phyloP scores from a whole-genome alignment of 2,797 vertebrate species.

The Trematomus bernacchii region DNA sequence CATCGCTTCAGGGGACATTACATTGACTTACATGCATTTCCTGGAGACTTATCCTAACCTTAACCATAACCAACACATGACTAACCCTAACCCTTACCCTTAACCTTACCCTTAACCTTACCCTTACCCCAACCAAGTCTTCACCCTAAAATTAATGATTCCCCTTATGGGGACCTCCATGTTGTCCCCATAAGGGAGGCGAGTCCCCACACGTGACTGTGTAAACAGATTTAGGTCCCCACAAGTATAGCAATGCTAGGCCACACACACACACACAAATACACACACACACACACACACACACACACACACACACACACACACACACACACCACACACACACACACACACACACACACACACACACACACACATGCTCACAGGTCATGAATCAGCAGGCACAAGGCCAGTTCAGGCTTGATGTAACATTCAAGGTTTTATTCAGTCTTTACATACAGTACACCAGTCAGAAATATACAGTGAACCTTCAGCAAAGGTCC shows the following conservation, averaged over 20 bases:
- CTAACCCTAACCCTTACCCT: no score
- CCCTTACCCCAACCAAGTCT: no score
- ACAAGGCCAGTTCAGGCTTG: conserved; percentile 57
- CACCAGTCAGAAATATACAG: conserved; percentile 87
- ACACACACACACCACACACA: conserved; percentile 8
- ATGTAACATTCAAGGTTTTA: conserved; percentile 88
- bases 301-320: conserved; percentile 6
- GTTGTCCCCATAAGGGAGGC: no score
- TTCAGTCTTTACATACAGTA: conserved; percentile 87
- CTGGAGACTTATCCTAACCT: no score
- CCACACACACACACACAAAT: conserved; percentile 11
- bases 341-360: not conserved
- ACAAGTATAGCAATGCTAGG: not conserved
- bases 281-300: not conserved
- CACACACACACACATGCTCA: not conserved
- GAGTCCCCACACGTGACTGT: no score
- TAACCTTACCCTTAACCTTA: no score
- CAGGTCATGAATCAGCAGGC: conserved; percentile 64
- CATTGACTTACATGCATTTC: no score
- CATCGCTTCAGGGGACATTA: no score
- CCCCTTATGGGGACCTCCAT: no score
- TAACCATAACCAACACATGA: no score
- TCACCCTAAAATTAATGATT: no score
- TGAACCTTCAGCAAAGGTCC: conserved; percentile 79
- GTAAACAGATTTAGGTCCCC: no score